Evolutionary conservation across 1,140 invertebrate genomes (phyloP).

Genomic region (Papilio machaon): DNA sequence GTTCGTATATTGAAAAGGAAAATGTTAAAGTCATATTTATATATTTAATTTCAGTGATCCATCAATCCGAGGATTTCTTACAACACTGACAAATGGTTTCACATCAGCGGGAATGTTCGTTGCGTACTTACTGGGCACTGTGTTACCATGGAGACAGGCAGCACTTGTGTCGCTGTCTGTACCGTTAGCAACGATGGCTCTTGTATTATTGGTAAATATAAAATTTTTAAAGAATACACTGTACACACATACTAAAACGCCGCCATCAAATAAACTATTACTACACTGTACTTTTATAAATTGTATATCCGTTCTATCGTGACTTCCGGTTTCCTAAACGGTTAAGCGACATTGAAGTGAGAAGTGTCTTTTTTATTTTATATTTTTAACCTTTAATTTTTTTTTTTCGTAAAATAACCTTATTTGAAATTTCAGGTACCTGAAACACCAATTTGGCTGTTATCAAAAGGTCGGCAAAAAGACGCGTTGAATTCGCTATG

Average conservation of each 20-base stretch:
- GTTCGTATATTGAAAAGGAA: neutral
- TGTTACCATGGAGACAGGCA: slow-evolving; percentile 85
- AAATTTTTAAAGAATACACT: neutral
- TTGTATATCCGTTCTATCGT: too few species aligned
- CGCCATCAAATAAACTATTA: too few species aligned
- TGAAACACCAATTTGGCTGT: slow-evolving; percentile 86
- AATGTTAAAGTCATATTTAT: neutral
- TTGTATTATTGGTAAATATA: slow-evolving; percentile 83
- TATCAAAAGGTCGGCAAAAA: slow-evolving; percentile 81
- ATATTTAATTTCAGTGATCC: slow-evolving; percentile 82
- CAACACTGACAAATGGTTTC: slow-evolving; percentile 85
- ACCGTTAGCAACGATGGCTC: slow-evolving; percentile 83
- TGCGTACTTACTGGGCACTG: slow-evolving; percentile 85
- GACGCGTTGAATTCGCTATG: slow-evolving; percentile 80
- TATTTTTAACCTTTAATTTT: neutral
- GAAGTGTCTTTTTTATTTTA: neutral
- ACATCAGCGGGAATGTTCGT: slow-evolving; percentile 86
- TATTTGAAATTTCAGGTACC: slow-evolving; percentile 79
- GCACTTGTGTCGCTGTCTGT: slow-evolving; percentile 84
- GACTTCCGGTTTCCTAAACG: too few species aligned
- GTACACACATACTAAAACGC: too few species aligned
- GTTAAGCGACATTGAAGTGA: neutral
- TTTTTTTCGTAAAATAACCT: neutral
- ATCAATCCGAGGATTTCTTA: slow-evolving; percentile 85
- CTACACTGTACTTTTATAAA: too few species aligned